Conservation (phyloP, 1,140 invertebrate genomes). For the Plectrocnemia conspersa region DNA sequence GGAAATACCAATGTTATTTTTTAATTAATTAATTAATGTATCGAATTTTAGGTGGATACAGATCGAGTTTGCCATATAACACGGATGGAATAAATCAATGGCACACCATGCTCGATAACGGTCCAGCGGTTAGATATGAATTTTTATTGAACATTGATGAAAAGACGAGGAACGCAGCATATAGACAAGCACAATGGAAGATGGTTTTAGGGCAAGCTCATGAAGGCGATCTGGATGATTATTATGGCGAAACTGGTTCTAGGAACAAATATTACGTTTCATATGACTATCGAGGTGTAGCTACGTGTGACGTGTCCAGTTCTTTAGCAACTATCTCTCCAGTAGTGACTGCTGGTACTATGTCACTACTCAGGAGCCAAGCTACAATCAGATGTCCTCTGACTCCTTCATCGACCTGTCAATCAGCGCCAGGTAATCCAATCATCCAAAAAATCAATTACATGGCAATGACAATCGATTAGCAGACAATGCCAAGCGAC, state of each 20-base stretch:
- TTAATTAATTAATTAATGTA: too few species aligned
- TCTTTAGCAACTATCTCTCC: slow-evolving; percentile 20
- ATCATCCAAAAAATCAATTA: not conserved
- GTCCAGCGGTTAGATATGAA: slow-evolving; percentile 56
- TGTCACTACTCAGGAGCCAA: slow-evolving; percentile 23
- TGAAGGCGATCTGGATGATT: slow-evolving; percentile 11
- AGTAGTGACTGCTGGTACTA: slow-evolving; percentile 15
- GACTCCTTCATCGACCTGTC: slow-evolving; percentile 28
- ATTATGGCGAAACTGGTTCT: slow-evolving; percentile 28
- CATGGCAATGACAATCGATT: not conserved
- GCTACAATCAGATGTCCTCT: slow-evolving; percentile 27
- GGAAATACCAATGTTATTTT: too few species aligned
- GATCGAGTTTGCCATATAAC: slow-evolving; percentile 26
- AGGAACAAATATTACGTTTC: slow-evolving; percentile 15
- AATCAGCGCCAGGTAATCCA: slow-evolving; percentile 20
- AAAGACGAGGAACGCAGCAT: slow-evolving; percentile 60
- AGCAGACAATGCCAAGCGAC: not conserved
- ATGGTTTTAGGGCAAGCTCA: slow-evolving; percentile 41
- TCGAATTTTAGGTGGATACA: slow-evolving; percentile 21
- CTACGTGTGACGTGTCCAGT: slow-evolving; percentile 19
- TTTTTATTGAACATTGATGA: slow-evolving; percentile 89
- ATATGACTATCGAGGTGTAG: slow-evolving; percentile 21
- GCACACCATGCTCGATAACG: slow-evolving; percentile 60
- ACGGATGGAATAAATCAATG: slow-evolving; percentile 77
- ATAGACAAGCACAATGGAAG: slow-evolving; percentile 77